Conservation (phyloP, 2,113 vertebrate genomes). For the Cavia aperea region DNA sequence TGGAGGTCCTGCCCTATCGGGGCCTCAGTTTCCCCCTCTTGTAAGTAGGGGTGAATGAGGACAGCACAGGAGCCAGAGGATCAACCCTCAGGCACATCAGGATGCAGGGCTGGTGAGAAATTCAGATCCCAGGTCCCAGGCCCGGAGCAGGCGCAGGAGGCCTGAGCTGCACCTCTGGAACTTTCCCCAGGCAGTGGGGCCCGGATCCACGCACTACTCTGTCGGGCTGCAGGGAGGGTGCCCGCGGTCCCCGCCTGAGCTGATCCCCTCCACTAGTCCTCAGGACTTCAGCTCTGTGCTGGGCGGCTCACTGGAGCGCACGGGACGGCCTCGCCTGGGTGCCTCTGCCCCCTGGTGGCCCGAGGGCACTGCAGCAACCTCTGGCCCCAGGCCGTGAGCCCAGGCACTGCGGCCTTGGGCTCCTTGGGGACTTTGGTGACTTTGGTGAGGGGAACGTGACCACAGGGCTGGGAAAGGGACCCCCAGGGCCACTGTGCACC, state of each 20-base stretch:
- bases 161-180: not conserved
- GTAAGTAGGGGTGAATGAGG: not conserved
- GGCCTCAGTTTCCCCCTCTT: slow-evolving; percentile 24
- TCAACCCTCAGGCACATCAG: fast-evolving
- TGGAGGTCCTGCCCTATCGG: fast-evolving
- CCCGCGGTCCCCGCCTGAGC: not conserved
- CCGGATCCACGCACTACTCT: not conserved
- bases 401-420: fast-evolving
- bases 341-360: slow-evolving; percentile 66
- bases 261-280: no score
- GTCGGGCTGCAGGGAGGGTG: not conserved
- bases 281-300: fast-evolving
- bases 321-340: not conserved
- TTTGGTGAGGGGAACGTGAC: not conserved
- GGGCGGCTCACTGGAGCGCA: fast-evolving
- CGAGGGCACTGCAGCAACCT: not conserved
- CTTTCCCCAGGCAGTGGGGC: not conserved
- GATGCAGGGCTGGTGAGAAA: not conserved
- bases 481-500: no score
- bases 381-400: not conserved
- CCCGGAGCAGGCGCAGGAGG: fast-evolving
- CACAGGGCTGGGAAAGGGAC: not conserved
- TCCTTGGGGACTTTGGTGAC: no score
- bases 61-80: fast-evolving
- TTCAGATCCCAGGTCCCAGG: not conserved